Evolutionary conservation across 2,797 vertebrate genomes (phyloP).

Genomic region (Trichosurus vulpecula): DNA sequence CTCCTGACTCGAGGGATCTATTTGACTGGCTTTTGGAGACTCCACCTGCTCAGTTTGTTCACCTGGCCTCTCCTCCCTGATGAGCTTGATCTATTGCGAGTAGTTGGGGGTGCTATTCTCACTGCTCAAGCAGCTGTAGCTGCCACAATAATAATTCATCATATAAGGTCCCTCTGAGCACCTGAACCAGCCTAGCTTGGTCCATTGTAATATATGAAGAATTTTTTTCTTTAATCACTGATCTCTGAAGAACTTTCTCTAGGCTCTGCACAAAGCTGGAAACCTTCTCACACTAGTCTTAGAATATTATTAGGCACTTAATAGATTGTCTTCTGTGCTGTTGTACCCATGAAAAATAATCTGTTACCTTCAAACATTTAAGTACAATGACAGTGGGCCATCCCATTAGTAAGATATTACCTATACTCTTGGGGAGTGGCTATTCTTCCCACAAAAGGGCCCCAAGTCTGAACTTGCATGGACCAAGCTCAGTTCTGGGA

Average conservation of each 20-base stretch:
- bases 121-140: not conserved
- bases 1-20: too few relatives aligned
- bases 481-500: not conserved
- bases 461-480: not conserved
- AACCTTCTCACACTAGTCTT: not conserved
- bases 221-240: not conserved
- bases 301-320: not conserved
- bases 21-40: not conserved
- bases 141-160: not conserved
- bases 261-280: not conserved
- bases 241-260: not conserved
- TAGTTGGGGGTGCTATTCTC: not conserved
- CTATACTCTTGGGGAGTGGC: not conserved
- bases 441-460: not conserved
- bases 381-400: not conserved
- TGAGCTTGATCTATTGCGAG: not conserved
- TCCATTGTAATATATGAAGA: not conserved
- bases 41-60: not conserved
- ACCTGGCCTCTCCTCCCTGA: not conserved
- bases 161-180: not conserved
- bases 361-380: not conserved
- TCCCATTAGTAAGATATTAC: not conserved
- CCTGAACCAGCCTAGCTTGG: not conserved
- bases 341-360: not conserved
- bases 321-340: not conserved